Percentiles rank a stretch among this genome's conserved stretches.
These are phyloP conservation scores for Candidula unifasciata DNA, from an alignment of 2,888 invertebrate species.

Conservation along the genomic window DNA sequence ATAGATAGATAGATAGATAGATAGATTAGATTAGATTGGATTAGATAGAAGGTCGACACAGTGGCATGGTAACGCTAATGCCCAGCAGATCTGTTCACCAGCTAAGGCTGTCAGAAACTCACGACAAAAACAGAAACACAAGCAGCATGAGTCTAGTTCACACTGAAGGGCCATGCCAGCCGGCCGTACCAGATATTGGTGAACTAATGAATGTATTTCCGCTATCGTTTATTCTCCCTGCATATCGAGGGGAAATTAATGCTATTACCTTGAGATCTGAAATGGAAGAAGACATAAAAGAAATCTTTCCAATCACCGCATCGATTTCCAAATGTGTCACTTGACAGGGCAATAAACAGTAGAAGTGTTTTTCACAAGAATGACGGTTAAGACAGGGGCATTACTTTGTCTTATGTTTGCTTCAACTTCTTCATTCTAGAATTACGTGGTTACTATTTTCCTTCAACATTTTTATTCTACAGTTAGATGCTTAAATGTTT, in stretches of 20 bases:
- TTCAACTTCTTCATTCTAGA: background rate
- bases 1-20: background rate
- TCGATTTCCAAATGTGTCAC: background rate
- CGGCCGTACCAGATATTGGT: background rate
- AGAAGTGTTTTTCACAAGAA: background rate
- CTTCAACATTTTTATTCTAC: background rate
- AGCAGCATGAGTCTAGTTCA: too few species aligned
- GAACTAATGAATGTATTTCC: slow-evolving; percentile 23
- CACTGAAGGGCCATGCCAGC: background rate
- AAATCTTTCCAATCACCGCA: background rate
- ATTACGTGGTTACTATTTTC: too few species aligned
- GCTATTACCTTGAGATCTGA: background rate
- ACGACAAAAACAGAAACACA: background rate
- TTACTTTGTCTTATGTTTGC: background rate
- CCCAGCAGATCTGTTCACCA: background rate
- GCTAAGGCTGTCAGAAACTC: background rate
- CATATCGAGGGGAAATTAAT: slow-evolving; percentile 5
- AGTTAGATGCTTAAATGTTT: too few species aligned
- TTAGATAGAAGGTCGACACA: too few species aligned
- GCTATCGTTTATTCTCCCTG: background rate
- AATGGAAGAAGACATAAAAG: background rate
- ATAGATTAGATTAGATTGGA: background rate
- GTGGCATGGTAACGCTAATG: too few species aligned
- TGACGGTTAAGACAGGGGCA: background rate
- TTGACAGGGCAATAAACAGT: background rate